Evolutionary conservation across 2,888 invertebrate species (phyloP).

Genomic region (Amblyteles armatorius): DNA sequence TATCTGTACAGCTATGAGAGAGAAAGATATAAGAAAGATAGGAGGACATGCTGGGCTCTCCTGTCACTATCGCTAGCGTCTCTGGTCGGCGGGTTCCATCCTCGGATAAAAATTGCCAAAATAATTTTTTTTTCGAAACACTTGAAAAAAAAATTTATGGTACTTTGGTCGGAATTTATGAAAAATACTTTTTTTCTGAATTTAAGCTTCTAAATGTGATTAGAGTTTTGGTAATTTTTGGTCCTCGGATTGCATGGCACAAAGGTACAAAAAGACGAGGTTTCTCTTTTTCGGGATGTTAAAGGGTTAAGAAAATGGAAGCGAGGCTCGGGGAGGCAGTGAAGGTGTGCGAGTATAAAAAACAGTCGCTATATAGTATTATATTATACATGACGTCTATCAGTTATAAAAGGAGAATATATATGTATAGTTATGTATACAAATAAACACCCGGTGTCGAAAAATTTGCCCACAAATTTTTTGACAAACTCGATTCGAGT

Average conservation of each 20-base stretch:
- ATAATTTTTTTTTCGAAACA: conserved; percentile 16
- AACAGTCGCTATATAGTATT: conserved; percentile 46
- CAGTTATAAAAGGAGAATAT: conserved; percentile 67
- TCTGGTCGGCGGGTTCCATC: conserved; percentile 75
- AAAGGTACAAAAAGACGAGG: conserved; percentile 50
- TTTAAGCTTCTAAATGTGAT: background rate
- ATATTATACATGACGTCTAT: conserved; percentile 52
- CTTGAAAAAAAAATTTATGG: background rate
- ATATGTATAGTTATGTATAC: conserved; percentile 71
- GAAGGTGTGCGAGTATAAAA: conserved; percentile 57
- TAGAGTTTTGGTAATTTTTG: conserved; percentile 22
- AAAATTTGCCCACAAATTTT: background rate
- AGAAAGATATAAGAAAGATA: conserved; percentile 65
- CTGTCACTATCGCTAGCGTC: conserved; percentile 85
- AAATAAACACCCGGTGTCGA: conserved; percentile 27
- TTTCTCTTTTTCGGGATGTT: conserved; percentile 61
- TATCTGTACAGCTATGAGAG: conserved; percentile 47
- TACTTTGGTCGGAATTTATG: background rate
- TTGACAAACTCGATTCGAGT: background rate
- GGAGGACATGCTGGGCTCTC: conserved; percentile 83
- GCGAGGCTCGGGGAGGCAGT: conserved; percentile 42
- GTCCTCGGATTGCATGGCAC: conserved; percentile 11
- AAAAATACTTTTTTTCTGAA: background rate
- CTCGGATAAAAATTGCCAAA: conserved; percentile 31
- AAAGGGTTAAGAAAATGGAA: conserved; percentile 40